Evolutionary conservation across 2,888 invertebrate genomes (phyloP).

Genomic region (Scelioninae gen. 1): DNA sequence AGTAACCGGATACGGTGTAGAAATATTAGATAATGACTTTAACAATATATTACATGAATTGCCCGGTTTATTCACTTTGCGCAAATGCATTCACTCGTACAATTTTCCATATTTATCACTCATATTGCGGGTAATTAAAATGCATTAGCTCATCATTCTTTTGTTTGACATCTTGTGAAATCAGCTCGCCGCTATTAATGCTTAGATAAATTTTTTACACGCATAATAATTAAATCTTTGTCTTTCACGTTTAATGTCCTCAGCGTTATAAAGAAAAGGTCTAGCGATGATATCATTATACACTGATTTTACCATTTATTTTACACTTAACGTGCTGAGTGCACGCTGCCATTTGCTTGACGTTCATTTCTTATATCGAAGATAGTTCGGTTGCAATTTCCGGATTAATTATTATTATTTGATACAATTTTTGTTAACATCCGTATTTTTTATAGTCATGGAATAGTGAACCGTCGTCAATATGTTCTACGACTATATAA

Average conservation of each 20-base stretch:
- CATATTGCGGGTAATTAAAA: constrained; percentile 54
- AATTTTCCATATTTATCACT: constrained; percentile 31
- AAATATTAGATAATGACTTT: constrained; percentile 67
- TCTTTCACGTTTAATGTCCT: constrained; percentile 1
- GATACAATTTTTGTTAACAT: no score
- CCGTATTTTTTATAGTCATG: no score
- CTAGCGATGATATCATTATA: constrained; percentile 18
- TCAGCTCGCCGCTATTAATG: constrained; percentile 18
- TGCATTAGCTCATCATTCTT: constrained; percentile 46
- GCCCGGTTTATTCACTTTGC: constrained; percentile 33
- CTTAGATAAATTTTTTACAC: constrained; percentile 17
- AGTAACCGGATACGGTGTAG: constrained; percentile 67
- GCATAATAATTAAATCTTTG: constrained; percentile 15
- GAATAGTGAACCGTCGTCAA: no score
- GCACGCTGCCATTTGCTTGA: background rate
- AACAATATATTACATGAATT: constrained; percentile 58
- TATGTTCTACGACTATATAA: no score
- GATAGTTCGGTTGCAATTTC: background rate
- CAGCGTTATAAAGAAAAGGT: background rate
- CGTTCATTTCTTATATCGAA: background rate
- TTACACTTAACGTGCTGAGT: constrained; percentile 15
- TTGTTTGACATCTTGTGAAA: constrained; percentile 43
- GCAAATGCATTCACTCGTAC: constrained; percentile 43
- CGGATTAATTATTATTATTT: no score
- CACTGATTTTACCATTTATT: constrained; percentile 22